Evolutionary conservation across 2,113 vertebrate species (phyloP).

Genomic region (Empidonax traillii): DNA sequence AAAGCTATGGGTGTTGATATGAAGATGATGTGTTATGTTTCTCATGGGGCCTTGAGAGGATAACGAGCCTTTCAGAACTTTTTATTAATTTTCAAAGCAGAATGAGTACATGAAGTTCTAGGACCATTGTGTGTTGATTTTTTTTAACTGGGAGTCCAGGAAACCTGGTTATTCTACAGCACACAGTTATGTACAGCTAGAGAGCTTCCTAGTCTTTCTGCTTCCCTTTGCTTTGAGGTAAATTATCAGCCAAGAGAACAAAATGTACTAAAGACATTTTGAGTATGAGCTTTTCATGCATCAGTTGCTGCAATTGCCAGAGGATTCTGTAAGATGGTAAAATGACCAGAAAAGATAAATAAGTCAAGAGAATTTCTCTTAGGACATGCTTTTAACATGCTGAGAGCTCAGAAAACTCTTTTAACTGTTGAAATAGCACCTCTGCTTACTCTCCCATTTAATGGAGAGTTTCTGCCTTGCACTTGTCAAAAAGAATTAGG

Average conservation of each 20-base stretch:
- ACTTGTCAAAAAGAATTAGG: not conserved
- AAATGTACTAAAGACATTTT: not conserved
- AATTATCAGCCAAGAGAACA: not conserved
- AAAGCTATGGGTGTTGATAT: not conserved
- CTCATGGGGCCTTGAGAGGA: not conserved
- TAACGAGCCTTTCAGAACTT: not conserved
- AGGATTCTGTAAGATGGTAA: not conserved
- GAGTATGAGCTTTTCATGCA: not conserved
- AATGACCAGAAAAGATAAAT: conserved; percentile 25
- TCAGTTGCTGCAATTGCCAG: not conserved
- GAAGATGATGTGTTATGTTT: not conserved
- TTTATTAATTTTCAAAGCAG: not conserved
- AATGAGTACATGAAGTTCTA: not conserved
- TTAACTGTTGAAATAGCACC: not conserved
- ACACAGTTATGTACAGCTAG: not conserved
- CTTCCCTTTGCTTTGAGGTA: not conserved
- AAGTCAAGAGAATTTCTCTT: not conserved
- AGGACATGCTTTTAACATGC: not conserved
- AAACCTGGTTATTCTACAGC: not conserved
- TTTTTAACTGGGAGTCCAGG: not conserved
- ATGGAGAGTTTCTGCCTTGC: not conserved
- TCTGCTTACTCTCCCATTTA: not conserved
- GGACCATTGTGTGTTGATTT: not conserved
- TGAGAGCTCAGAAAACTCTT: not conserved
- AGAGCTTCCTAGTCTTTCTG: not conserved